phyloP scores from a whole-genome alignment of 1,140 invertebrate species.

The Steinernema khuongi region DNA sequence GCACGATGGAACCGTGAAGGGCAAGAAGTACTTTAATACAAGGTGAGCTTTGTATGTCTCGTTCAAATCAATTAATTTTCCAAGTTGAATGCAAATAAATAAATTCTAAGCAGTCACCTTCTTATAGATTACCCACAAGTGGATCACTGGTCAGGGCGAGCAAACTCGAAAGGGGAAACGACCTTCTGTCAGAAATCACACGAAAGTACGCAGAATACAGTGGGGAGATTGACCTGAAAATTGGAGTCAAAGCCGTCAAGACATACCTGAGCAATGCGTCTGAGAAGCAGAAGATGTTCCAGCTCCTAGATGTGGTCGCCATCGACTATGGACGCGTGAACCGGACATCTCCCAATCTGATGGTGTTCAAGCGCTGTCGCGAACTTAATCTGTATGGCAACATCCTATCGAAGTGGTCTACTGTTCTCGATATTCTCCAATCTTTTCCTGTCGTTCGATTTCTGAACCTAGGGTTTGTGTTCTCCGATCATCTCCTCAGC shows the following conservation, averaged over 20 bases:
- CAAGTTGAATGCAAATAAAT: background rate
- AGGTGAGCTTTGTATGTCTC: constrained; percentile 19
- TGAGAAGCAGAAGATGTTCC: constrained; percentile 20
- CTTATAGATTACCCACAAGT: constrained; percentile 27
- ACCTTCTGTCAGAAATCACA: constrained; percentile 24
- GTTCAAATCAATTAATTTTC: constrained; percentile 3
- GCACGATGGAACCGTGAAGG: constrained; percentile 32
- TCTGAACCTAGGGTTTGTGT: constrained; percentile 21
- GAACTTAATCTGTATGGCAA: constrained; percentile 35
- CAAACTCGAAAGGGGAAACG: constrained; percentile 16
- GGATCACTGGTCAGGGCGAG: constrained; percentile 23
- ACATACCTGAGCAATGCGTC: background rate
- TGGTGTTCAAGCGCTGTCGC: constrained; percentile 21
- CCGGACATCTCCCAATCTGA: background rate
- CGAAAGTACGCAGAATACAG: constrained; percentile 16
- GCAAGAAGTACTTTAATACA: constrained; percentile 26
- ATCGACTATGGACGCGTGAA: constrained; percentile 29
- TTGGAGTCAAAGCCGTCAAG: background rate
- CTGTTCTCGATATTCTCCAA: constrained; percentile 20
- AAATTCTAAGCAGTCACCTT: constrained; percentile 1
- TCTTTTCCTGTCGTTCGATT: constrained; percentile 24
- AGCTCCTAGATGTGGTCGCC: constrained; percentile 26
- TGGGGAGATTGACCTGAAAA: constrained; percentile 11
- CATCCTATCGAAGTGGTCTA: constrained; percentile 30
- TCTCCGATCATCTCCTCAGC: background rate